Percentiles rank a stretch among this genome's conserved stretches.
Conservation (phyloP, 53 echinoderm and acorn worm genomes). For the Paelopatides confundens region DNA sequence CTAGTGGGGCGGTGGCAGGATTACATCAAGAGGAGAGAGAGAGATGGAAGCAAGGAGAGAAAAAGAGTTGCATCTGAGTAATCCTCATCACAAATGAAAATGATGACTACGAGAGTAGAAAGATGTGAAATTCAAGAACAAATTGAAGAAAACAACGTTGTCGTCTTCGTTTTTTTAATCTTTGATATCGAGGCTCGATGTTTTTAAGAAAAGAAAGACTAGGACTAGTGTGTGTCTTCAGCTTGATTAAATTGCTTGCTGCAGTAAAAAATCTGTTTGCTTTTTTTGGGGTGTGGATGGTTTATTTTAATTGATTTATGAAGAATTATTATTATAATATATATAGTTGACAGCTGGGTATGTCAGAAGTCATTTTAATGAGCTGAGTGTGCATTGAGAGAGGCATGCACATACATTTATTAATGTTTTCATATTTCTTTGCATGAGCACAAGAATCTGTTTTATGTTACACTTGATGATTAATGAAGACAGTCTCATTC, state of each 20-base stretch:
- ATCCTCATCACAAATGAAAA: slow-evolving; percentile 7
- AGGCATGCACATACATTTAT: background rate
- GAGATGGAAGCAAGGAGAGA: background rate
- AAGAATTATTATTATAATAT: background rate
- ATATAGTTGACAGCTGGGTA: background rate
- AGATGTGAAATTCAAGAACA: background rate
- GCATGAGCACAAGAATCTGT: background rate
- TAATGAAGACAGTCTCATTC: too few species aligned
- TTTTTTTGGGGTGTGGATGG: slow-evolving; percentile 12
- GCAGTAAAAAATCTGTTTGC: background rate
- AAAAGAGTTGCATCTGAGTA: slow-evolving; percentile 1
- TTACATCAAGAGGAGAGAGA: background rate
- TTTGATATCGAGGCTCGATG: too few species aligned
- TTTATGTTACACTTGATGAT: background rate
- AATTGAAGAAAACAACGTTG: background rate
- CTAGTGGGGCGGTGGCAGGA: slow-evolving; percentile 9
- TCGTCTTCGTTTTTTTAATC: background rate
- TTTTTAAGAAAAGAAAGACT: too few species aligned
- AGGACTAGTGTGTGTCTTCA: too few species aligned
- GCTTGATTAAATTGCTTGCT: too few species aligned
- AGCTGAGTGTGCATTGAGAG: background rate
- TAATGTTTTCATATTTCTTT: background rate
- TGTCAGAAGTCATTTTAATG: background rate
- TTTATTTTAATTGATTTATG: background rate
- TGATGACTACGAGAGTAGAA: background rate